A percentile compares a stretch with the other conserved stretches of the same genome.
These are phyloP conservation scores for Pelobates fuscus DNA, from an alignment of 2,113 vertebrate species.

Conservation along the genomic window DNA sequence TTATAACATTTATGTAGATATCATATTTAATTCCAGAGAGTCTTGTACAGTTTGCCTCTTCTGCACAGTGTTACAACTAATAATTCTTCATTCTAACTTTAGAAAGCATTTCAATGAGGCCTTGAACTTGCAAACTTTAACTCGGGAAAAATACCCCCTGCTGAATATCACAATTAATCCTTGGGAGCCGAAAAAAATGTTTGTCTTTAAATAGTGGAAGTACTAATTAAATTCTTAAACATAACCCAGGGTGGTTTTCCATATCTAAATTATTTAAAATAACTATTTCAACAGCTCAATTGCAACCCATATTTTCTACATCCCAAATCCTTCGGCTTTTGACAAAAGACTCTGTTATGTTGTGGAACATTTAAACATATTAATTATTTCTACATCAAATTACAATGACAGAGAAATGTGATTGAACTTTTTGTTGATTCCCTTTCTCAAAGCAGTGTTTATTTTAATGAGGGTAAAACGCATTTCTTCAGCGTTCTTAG, in stretches of 20 bases:
- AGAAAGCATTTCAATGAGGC: not conserved
- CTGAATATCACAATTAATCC: slow-evolving; percentile 25
- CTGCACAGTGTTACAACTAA: not conserved
- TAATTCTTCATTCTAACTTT: not conserved
- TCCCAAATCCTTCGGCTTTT: slow-evolving; percentile 19
- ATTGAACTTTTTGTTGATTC: slow-evolving; percentile 36
- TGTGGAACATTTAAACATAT: slow-evolving; percentile 29
- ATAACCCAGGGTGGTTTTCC: slow-evolving; percentile 36
- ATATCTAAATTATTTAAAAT: slow-evolving; percentile 20
- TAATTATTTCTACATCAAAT: slow-evolving; percentile 48
- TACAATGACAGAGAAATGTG: slow-evolving; percentile 31
- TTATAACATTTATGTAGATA: not conserved
- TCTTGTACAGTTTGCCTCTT: not conserved
- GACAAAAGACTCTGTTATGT: slow-evolving; percentile 6
- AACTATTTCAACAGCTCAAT: slow-evolving; percentile 8
- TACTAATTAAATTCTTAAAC: slow-evolving; percentile 37
- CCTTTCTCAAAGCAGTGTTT: slow-evolving; percentile 43
- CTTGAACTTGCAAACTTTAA: slow-evolving; percentile 16
- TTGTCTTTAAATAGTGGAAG: slow-evolving; percentile 26
- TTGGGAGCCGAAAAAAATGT: not conserved
- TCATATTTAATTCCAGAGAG: not conserved
- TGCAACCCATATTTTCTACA: slow-evolving; percentile 33
- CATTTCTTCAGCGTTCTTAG: slow-evolving; percentile 15
- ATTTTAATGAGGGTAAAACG: slow-evolving; percentile 47
- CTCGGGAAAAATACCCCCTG: slow-evolving; percentile 10